Evolutionary conservation across 2,113 vertebrate genomes (phyloP).

Genomic region (Brachypteracias leptosomus): DNA sequence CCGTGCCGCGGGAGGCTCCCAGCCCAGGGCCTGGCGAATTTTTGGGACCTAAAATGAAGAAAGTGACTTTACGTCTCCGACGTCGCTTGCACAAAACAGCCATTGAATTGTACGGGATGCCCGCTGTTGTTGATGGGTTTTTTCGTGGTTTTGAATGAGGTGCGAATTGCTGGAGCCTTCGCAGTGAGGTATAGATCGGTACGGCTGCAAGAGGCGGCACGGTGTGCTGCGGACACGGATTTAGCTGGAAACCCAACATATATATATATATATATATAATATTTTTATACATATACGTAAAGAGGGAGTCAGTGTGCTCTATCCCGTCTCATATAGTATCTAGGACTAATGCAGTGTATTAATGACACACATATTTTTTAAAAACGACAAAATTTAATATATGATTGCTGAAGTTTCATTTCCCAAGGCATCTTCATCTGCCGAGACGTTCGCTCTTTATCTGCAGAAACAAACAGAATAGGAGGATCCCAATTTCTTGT

Average conservation of each 20-base stretch:
- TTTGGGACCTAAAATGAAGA: not conserved
- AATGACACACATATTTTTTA: not conserved
- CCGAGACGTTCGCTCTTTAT: not conserved
- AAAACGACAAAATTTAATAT: not conserved
- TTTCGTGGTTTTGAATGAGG: not conserved
- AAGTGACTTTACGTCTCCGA: not conserved
- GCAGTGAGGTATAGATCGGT: rapidly evolving
- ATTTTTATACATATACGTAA: not conserved
- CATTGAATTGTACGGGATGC: not conserved
- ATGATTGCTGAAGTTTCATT: not conserved
- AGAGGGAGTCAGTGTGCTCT: not conserved
- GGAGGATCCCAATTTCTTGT: not conserved
- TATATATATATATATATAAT: not conserved
- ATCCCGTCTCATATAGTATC: rapidly evolving
- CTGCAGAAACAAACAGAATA: not conserved
- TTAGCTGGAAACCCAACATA: not conserved
- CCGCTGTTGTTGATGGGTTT: not conserved
- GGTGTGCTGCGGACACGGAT: not conserved
- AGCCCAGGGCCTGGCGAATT: not conserved
- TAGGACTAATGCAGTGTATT: not conserved
- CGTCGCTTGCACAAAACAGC: not conserved
- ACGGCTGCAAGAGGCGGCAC: not conserved
- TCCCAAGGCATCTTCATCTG: not conserved
- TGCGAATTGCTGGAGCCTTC: not conserved
- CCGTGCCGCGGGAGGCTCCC: not conserved